A percentile compares a stretch with the other conserved stretches of the same genome.
Conservation (phyloP, 2,888 invertebrate genomes). For the Apodemia duryi region DNA sequence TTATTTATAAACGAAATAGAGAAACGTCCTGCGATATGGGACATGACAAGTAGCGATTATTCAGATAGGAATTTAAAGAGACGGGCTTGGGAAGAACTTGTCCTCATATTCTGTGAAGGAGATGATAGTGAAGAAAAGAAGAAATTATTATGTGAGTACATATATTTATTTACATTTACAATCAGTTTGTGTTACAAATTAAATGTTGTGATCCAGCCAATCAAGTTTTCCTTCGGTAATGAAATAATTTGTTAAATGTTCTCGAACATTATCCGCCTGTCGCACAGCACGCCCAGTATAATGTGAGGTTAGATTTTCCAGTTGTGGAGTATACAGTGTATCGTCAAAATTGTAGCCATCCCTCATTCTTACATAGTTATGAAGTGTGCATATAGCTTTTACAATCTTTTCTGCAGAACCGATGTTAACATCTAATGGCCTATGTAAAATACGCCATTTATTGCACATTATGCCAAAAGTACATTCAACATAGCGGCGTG, state of each 20-base stretch:
- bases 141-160: no score
- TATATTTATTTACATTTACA: no score
- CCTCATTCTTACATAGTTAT: constrained; percentile 30
- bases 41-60: no score
- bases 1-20: no score
- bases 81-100: no score
- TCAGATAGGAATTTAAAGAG: no score
- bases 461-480: constrained; percentile 27
- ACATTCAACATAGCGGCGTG: constrained; percentile 30
- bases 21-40: no score
- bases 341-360: constrained; percentile 32
- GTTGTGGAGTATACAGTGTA: constrained; percentile 22
- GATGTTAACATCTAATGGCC: constrained; percentile 29
- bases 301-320: constrained; percentile 32
- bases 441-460: constrained; percentile 33
- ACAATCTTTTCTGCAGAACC: constrained; percentile 30
- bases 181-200: constrained; percentile 25
- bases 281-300: constrained; percentile 25
- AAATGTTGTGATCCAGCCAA: constrained; percentile 29
- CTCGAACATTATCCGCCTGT: background rate
- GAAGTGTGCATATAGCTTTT: constrained; percentile 30
- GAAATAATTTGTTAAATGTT: no score
- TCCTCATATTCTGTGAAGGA: no score
- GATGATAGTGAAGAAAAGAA: no score
- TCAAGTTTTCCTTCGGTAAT: constrained; percentile 28